These are phyloP conservation scores for Anthoscopus minutus DNA, from an alignment of 2,113 vertebrate species.

Conservation along the genomic window DNA sequence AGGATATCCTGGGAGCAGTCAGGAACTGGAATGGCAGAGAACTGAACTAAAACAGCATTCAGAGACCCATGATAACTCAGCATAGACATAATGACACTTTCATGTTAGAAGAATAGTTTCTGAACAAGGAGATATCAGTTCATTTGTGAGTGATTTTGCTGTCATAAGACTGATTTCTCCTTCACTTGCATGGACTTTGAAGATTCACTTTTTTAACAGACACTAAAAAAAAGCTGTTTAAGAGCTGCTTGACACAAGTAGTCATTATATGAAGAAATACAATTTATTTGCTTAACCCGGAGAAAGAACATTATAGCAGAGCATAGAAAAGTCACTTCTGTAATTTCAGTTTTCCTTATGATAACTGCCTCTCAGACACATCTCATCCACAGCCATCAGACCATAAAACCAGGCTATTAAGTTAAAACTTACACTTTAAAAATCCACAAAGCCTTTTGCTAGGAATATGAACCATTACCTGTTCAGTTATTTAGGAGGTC, in stretches of 20 bases:
- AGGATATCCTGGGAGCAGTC: background rate
- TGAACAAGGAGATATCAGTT: background rate
- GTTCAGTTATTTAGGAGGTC: background rate
- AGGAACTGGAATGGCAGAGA: background rate
- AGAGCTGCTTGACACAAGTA: background rate
- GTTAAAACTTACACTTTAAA: slow-evolving; percentile 22
- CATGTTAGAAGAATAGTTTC: background rate
- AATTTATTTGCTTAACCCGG: background rate
- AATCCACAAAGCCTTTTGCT: slow-evolving; percentile 18
- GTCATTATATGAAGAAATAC: background rate
- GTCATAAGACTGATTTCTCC: background rate
- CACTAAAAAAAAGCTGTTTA: background rate
- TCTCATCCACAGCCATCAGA: background rate
- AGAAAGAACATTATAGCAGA: background rate
- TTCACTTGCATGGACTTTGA: background rate
- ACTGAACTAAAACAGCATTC: background rate
- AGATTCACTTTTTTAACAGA: background rate
- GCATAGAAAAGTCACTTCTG: background rate
- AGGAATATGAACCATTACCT: background rate
- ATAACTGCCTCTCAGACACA: slow-evolving; percentile 1
- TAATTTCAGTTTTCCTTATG: slow-evolving; percentile 18
- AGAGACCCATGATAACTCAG: background rate
- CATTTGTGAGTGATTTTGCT: background rate
- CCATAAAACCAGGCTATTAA: slow-evolving; percentile 26
- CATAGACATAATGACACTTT: background rate